A percentile compares a stretch with the other conserved stretches of the same genome.
These are phyloP conservation scores for Nezara viridula DNA, from an alignment of 2,888 invertebrate species.

Conservation along the genomic window DNA sequence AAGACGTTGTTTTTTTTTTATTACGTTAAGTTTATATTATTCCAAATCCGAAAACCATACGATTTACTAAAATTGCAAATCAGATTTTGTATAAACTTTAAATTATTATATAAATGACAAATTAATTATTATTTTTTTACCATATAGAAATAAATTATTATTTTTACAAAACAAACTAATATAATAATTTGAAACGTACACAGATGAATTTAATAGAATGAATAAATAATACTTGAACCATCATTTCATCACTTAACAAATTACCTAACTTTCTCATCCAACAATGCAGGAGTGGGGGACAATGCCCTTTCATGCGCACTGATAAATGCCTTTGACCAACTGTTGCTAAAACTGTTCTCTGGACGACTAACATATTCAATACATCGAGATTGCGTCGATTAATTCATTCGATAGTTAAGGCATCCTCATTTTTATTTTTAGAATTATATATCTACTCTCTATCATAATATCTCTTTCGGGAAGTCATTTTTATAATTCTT, in stretches of 20 bases:
- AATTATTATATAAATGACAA: no score
- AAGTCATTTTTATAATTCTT: background rate
- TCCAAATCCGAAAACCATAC: no score
- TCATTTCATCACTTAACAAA: background rate
- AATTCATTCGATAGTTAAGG: no score
- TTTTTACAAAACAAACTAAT: background rate
- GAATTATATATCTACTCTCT: no score
- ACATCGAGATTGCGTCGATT: background rate
- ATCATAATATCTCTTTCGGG: no score
- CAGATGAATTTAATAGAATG: no score
- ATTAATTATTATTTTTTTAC: background rate
- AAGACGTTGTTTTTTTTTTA: no score
- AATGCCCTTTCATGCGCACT: background rate
- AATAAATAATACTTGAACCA: no score
- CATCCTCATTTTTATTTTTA: no score
- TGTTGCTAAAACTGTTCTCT: background rate
- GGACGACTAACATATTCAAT: background rate
- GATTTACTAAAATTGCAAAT: no score
- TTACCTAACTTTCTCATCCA: background rate
- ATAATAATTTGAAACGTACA: background rate
- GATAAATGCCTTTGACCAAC: background rate
- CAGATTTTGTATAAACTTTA: no score
- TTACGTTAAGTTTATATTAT: no score
- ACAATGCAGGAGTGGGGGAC: background rate
- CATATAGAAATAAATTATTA: background rate